Evolutionary conservation across 2,113 vertebrate species (phyloP).

Genomic region (Sceloporus undulatus): DNA sequence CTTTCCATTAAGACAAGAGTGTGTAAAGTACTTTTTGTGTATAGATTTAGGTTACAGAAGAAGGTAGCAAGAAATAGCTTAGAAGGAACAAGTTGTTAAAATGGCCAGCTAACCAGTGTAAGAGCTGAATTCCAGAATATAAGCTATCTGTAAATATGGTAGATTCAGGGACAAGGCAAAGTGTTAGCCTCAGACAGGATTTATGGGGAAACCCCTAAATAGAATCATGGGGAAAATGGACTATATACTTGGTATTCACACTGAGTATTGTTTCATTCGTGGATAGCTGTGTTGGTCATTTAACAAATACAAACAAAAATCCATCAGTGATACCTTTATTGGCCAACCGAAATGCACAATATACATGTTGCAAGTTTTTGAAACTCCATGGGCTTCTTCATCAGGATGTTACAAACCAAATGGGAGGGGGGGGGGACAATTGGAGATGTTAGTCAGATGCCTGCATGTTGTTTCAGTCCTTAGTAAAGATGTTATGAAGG

Average conservation of each 20-base stretch:
- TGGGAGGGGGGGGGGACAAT: too few species aligned
- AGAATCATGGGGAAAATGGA: neutral
- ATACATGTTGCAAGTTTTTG: too few species aligned
- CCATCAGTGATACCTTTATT: too few species aligned
- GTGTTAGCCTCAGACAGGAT: neutral
- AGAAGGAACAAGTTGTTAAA: neutral
- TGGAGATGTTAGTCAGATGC: too few species aligned
- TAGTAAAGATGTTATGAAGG: too few species aligned
- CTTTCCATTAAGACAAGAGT: neutral
- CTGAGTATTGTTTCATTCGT: neutral
- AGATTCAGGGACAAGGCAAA: neutral
- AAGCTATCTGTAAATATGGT: neutral
- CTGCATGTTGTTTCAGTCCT: too few species aligned
- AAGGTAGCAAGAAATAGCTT: neutral
- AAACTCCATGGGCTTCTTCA: too few species aligned
- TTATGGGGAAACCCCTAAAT: neutral
- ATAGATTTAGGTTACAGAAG: neutral
- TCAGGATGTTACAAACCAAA: too few species aligned
- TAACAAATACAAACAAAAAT: too few species aligned
- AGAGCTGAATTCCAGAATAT: neutral
- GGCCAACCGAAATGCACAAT: too few species aligned
- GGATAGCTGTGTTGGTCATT: too few species aligned
- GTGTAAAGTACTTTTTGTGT: neutral
- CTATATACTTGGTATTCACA: neutral
- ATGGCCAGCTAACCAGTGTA: neutral